Evolutionary conservation across 2,888 invertebrate species (phyloP), one percentile per base, ranked within the genome.

Genomic region (Gandaritis pyraliata): DNA sequence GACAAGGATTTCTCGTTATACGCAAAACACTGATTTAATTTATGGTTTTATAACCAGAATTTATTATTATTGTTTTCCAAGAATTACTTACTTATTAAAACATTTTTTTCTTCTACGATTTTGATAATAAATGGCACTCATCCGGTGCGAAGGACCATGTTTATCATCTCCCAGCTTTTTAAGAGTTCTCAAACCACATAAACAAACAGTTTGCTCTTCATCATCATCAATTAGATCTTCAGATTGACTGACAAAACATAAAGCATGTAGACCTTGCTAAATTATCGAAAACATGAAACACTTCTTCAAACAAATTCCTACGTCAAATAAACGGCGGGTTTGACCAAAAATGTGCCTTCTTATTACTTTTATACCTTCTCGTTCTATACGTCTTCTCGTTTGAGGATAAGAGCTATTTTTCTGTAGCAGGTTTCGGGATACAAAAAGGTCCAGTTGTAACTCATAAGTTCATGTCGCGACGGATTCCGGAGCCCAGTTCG

Each of bases 381-480:
- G 23, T 56, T 59, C 38, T 38, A 41, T 30, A 51, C 15, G 43
- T 36, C 51, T 52, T 53, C 5, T 48, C 30, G 46, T 30, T 53
- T 64, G 55, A 43, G n/a, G 49, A 50, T 67, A 66, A 49, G 51
- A 61, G 46, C 74, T 76, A 80, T 81, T 84, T 83, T 83, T 75
- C 74, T 71, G 71, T 73, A 73, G 69, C 74, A 64, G 71, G 73
- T 70, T 72, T 75, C 73, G 72, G 72, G 73, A 70, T 75, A 80
- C 76, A 84, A 86, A 87, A 87, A 82, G 71, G 70, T 57, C 73
- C 74, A 76, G 76, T 74, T 81, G 80, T 87, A 84, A 86, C 83
- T 89, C 88, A 90, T 89, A 89, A 88, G 87, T 87, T 85, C 80
- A 86, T 86, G 86, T 83, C 82, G 77, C 82, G 83, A 79, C 83